Conservation (phyloP, 2,113 vertebrate species). For the Nothobranchius kuhntae region DNA sequence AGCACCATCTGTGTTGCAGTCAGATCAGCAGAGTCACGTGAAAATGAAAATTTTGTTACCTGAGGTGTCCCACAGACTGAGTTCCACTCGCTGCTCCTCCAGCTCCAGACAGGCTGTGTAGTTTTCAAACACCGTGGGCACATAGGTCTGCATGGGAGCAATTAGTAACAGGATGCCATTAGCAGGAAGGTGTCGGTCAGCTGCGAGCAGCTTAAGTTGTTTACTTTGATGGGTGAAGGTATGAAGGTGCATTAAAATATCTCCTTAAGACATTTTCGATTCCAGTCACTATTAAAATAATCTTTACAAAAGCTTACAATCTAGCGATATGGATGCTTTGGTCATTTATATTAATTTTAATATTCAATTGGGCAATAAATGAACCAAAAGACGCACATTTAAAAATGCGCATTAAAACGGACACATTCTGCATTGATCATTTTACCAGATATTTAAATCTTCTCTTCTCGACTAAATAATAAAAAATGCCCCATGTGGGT, state of each 20-base stretch:
- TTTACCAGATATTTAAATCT: background rate
- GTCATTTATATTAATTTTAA: background rate
- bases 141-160: constrained; percentile 85
- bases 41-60: constrained; percentile 75
- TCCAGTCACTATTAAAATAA: constrained; percentile 4
- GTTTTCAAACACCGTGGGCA: constrained; percentile 97
- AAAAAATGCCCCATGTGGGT: background rate
- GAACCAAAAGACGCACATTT: no score
- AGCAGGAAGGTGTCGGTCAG: constrained; percentile 52
- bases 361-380: no score
- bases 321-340: background rate
- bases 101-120: constrained; percentile 95
- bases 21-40: constrained; percentile 2
- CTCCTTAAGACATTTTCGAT: constrained; percentile 2
- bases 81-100: constrained; percentile 93
- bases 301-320: background rate
- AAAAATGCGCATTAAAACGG: constrained; percentile 54
- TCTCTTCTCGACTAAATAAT: no score
- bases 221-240: background rate
- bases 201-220: constrained; percentile 35
- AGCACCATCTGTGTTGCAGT: constrained; percentile 12
- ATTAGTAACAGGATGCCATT: constrained; percentile 49
- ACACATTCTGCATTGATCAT: constrained; percentile 33
- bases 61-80: constrained; percentile 97
- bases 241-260: background rate